Evolutionary conservation across 2,113 vertebrate genomes (phyloP), one percentile per base, ranked within the genome.

Genomic region (Epinephelus lanceolatus): DNA sequence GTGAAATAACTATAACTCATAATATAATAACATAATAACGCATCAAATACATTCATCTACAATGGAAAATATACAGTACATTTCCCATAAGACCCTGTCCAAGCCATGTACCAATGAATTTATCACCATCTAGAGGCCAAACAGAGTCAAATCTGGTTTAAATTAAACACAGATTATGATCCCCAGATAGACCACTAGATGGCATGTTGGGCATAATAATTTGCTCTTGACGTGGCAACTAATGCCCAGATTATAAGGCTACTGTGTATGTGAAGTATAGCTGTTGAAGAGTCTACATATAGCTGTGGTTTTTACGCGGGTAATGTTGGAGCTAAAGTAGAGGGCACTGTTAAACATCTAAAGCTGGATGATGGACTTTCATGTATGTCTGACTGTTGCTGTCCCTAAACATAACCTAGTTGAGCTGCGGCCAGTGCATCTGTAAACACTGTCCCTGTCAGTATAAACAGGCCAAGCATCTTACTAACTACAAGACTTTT

Each of bases 161-260:
- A 52, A 57, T 63, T 23, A 23, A 61, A 77, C 6, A 15, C 19
- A 51, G 33, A n/a, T 33, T n/a, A 25, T 33, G 11, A n/a, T 86
- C 79, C 68, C 15, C 3, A 56, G 25, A 51, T 4, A 8, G 8
- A 37, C 84, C 93, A 90, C 80, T 81, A 86, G 91, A 78, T 83
- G 90, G 90, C 74, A 61, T 55, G 49, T 82, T 71, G 14, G 66
- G 25, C 25, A 40, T 23, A 62, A 45, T 19, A 27, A n/a, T 40
- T 4, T 37, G 6, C 14, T 65, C 83, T 56, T 89, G 88, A 92
- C 84, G 83, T 93, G 90, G 88, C 89, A 87, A 4, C 59, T 65
- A 71, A 49, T 45, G 60, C 55, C 61, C 49, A 72, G n/a, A 18
- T 27, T 81, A 63, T 47, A 78, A n/a, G 70, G 61, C 25, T n/a